Conservation (phyloP, 2,888 invertebrate species). For the Strigamia transsilvanica region DNA sequence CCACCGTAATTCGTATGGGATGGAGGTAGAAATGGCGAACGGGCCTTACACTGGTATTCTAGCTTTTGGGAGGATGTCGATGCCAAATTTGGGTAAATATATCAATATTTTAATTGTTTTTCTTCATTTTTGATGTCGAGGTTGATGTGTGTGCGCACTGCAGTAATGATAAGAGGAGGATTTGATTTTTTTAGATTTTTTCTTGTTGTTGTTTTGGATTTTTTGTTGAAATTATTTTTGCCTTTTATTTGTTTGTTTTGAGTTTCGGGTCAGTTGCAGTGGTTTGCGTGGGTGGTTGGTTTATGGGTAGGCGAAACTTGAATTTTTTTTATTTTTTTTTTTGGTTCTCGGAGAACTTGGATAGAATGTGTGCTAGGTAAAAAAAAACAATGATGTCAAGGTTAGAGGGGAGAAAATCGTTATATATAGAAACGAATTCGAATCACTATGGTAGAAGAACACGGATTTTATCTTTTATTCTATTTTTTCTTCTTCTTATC, state of each 20-base stretch:
- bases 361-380: neutral
- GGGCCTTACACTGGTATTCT: conserved; percentile 7
- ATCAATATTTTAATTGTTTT: neutral
- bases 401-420: conserved; percentile 49
- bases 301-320: neutral
- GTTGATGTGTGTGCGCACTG: neutral
- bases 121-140: neutral
- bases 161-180: neutral
- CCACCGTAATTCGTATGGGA: conserved; percentile 4
- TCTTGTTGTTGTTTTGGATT: neutral
- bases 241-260: neutral
- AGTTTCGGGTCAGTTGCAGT: neutral
- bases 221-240: neutral
- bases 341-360: neutral
- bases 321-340: conserved; percentile 3
- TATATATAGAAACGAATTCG: conserved; percentile 37
- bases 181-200: conserved; percentile 1
- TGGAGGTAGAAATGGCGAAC: conserved; percentile 47
- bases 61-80: conserved; percentile 5
- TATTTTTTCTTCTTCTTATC: neutral
- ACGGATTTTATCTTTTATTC: neutral
- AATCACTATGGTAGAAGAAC: conserved; percentile 16
- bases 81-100: conserved; percentile 14
- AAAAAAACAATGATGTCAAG: conserved; percentile 45
- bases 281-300: conserved; percentile 19